Base-by-base conservation (phyloP, 1,140 invertebrate species). In the Globodera rostochiensis region DNA sequence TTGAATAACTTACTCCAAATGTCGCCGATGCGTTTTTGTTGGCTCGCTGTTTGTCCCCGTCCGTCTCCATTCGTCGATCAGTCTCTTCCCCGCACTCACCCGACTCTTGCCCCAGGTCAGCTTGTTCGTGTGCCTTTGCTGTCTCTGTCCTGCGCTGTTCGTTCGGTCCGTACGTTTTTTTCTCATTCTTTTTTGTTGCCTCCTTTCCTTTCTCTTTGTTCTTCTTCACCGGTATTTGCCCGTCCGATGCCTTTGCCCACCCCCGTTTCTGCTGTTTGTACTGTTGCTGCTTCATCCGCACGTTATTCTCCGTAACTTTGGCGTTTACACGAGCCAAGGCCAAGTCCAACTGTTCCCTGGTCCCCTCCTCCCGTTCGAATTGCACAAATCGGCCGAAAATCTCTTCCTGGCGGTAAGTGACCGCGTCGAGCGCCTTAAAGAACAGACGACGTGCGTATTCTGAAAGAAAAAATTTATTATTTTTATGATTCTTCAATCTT, bases 331-430 rank as follows among this genome's bases (percentile, higher is more conserved):
- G 82, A 25, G 77, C 76, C 53, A 87, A 19, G 9, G 85, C 85
- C n/a, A 71, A 64, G 53, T 87, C 85, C 53, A 86, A 60, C 47
- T 86, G 73, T 36, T 84, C 79, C 15, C 82, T 71, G 49, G 81
- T 84, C 21, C 86, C 85, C 60, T 86, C 86, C 57, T 86, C 86
- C 1, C 84, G 82, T 71, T 86, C 85, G 71, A 86, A 86, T 78
- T 86, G 85, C 6, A 86, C 25, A 71, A 85, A 81, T 53, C 74
- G 69, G 47, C 77, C 57, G 57, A 86, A 86, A 25, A 86, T 36
- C 13, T 66, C 47, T 36, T 80, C 47, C 25, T 84, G 85, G 25
- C 79, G 45, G 66, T 84, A 77, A 19, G 46, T 81, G 21, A 87
- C 85, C n/a, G 85, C 73, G 67, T 87, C 87, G 8, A 86, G 66